Evolutionary conservation across 2,888 invertebrate species (phyloP), one percentile per base, ranked within the genome.

Genomic region (Amphipyra berbera): DNA sequence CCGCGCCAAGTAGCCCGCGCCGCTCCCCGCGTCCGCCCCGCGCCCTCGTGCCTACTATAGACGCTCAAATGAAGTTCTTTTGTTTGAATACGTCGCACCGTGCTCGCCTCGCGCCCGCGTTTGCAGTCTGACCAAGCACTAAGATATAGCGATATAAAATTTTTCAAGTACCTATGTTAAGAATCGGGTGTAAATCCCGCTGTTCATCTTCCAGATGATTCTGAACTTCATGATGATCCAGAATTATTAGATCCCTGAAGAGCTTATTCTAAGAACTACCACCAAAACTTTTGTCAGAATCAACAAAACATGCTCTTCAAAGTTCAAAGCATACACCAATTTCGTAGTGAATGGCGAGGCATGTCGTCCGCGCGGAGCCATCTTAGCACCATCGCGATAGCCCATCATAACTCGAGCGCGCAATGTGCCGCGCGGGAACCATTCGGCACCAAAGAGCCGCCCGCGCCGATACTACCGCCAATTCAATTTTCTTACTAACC

Each of bases 401-500:
- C 81, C 85, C 88, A 88, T 89, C 90, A 89, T 88, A 90, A 88
- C 84, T 89, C 82, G 74, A 66, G 67, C 73, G 70, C 82, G 64
- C 79, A 88, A 93, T 91, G 91, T 83, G 86, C 82, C 91, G 84
- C 90, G 72, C 85, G 94, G 91, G 94, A 91, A 88, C 86, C 91
- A 93, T 94, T 91, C 84, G 78, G 88, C 92, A 92, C 93, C 94
- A 93, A 90, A 88, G 89, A 85, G 86, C 88, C 85, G 72, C 76
- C 79, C 85, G 81, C 88, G 78, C 85, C 85, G 84, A 86, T 86
- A 86, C 83, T 75, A 78, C 75, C 77, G 79, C 86, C 89, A 91
- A 93, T 94, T 93, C 92, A 93, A 93, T 94, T 93, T 92, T 92
- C 91, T 91, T 90, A 88, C 90, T 90, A 89, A 90, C 91, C 88